Evolutionary conservation across 2,113 vertebrate species (phyloP).

Genomic region (Himantopus leucocephalus): DNA sequence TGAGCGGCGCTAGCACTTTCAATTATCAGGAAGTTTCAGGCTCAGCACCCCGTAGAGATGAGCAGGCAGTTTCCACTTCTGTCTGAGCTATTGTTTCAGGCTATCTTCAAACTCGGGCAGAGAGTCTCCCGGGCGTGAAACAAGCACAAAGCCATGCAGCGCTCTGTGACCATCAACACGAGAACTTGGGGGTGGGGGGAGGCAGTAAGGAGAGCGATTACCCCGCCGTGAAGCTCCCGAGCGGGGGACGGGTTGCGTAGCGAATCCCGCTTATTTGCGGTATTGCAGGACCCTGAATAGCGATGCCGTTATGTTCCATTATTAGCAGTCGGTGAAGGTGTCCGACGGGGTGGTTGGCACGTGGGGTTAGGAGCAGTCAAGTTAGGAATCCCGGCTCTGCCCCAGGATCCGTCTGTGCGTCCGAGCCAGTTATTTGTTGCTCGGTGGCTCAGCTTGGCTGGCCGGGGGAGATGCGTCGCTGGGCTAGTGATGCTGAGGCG

Average conservation of each 20-base stretch:
- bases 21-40: slow-evolving; percentile 49
- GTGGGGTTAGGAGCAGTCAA: not conserved
- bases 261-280: not conserved
- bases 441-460: not conserved
- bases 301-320: accelerated
- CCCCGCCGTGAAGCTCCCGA: accelerated
- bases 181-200: not conserved
- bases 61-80: slow-evolving; percentile 36
- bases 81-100: slow-evolving; percentile 51
- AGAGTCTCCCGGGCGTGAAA: not conserved
- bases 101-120: slow-evolving; percentile 23
- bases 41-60: slow-evolving; percentile 51
- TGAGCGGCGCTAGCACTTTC: slow-evolving; percentile 27
- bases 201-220: not conserved
- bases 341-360: not conserved
- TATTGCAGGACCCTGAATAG: not conserved
- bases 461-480: not conserved
- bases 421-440: not conserved
- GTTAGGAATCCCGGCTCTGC: not conserved
- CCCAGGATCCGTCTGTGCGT: accelerated
- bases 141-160: not conserved
- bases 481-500: not conserved
- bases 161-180: not conserved
- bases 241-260: not conserved
- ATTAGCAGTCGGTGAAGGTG: not conserved